phyloP scores from a whole-genome alignment of 1,140 invertebrate species.

The Zaprionus davidi region DNA sequence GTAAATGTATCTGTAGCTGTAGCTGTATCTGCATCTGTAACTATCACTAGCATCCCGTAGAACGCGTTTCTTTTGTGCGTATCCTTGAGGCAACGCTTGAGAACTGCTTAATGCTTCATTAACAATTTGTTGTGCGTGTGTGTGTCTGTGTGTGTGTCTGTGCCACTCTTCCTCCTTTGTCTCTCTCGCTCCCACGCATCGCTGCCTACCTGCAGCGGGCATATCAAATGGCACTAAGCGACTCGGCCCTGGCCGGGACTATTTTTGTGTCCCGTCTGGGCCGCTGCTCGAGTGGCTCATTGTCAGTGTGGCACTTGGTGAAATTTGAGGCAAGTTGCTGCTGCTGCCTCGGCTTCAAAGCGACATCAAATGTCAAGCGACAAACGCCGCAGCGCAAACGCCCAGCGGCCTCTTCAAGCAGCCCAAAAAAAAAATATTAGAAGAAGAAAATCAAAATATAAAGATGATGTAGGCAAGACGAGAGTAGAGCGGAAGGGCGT shows the following conservation, averaged over 20 bases:
- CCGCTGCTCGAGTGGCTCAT: conserved; percentile 48
- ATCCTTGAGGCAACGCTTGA: conserved; percentile 42
- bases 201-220: conserved; percentile 39
- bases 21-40: neutral
- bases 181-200: conserved; percentile 21
- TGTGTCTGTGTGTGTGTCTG: conserved; percentile 4
- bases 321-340: conserved; percentile 59
- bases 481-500: neutral
- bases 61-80: conserved; percentile 30
- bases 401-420: conserved; percentile 21
- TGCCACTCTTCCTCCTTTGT: neutral
- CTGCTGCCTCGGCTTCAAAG: conserved; percentile 17
- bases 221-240: conserved; percentile 42
- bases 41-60: neutral
- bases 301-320: conserved; percentile 59
- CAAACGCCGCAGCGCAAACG: conserved; percentile 37
- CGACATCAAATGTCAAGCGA: conserved; percentile 65
- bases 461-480: neutral
- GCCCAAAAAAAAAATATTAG: conserved; percentile 5
- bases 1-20: conserved; percentile 3
- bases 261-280: conserved; percentile 1
- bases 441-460: conserved; percentile 10
- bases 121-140: conserved; percentile 39
- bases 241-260: conserved; percentile 26
- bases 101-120: conserved; percentile 67